Evolutionary conservation across 2,113 vertebrate species (phyloP).

Genomic region (Corythornis cristatus): DNA sequence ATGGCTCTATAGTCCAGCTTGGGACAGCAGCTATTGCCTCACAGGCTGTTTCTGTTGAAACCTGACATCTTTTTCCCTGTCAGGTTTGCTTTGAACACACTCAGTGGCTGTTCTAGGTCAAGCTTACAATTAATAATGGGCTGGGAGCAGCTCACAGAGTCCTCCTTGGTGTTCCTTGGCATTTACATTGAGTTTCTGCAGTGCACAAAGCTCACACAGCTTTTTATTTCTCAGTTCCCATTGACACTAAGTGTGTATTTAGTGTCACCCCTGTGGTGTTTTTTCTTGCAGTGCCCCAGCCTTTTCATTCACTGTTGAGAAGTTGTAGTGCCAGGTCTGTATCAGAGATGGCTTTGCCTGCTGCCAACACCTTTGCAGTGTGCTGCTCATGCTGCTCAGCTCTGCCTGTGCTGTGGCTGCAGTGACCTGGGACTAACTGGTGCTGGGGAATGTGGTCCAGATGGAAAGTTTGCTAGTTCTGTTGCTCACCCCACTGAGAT

Average conservation of each 20-base stretch:
- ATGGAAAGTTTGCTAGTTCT: neutral
- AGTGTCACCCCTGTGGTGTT: constrained; percentile 27
- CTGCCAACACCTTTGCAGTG: constrained; percentile 19
- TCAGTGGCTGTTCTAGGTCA: neutral
- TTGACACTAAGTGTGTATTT: neutral
- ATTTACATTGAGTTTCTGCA: neutral
- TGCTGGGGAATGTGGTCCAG: neutral
- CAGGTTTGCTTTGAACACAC: neutral
- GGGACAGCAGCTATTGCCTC: neutral
- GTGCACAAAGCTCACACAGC: neutral
- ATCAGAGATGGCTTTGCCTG: constrained; percentile 55
- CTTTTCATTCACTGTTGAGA: constrained; percentile 67
- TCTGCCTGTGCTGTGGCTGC: constrained; percentile 48
- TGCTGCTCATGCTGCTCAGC: constrained; percentile 9
- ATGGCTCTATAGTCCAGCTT: neutral
- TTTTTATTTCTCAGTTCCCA: neutral
- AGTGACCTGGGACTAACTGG: neutral
- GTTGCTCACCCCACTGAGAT: neutral
- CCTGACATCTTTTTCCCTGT: neutral
- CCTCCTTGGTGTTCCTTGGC: neutral
- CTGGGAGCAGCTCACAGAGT: neutral
- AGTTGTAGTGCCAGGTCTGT: constrained; percentile 64
- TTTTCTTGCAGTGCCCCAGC: constrained; percentile 62
- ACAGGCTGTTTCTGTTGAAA: neutral
- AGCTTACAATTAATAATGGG: neutral